Percentiles rank a stretch among this genome's conserved stretches.
Evolutionary conservation across 2,888 invertebrate species (phyloP).

Genomic region (Zootermopsis nevadensis): DNA sequence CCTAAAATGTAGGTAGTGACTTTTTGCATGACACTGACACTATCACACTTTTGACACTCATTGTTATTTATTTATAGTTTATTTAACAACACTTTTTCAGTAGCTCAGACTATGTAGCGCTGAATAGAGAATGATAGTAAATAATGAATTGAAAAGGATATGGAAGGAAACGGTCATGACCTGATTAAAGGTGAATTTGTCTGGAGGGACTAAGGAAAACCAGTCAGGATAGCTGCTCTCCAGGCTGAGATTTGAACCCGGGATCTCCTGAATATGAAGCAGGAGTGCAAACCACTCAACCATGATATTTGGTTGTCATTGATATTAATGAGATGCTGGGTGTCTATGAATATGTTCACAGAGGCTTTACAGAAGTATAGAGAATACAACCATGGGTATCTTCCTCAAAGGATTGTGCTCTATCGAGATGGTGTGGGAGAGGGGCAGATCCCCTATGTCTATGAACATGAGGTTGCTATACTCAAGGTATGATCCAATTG

Average conservation of each 20-base stretch:
- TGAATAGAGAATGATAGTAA: too few relatives aligned
- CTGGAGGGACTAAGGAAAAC: too few relatives aligned
- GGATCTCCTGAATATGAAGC: too few relatives aligned
- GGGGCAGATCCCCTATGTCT: slow-evolving; percentile 85
- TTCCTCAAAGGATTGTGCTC: slow-evolving; percentile 81
- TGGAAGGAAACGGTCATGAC: too few relatives aligned
- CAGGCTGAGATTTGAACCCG: too few relatives aligned
- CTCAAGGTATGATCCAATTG: not conserved
- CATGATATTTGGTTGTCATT: not conserved
- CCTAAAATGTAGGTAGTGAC: not conserved
- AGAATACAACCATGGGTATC: slow-evolving; percentile 62
- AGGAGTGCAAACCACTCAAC: too few relatives aligned
- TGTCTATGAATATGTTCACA: slow-evolving; percentile 50
- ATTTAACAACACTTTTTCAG: too few relatives aligned
- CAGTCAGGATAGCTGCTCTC: too few relatives aligned
- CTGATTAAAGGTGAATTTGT: too few relatives aligned
- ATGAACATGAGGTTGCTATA: slow-evolving; percentile 75
- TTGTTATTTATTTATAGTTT: not conserved
- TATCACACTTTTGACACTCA: not conserved
- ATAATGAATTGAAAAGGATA: too few relatives aligned
- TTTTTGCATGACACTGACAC: not conserved
- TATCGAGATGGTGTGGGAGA: slow-evolving; percentile 96
- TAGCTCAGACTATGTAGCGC: too few relatives aligned
- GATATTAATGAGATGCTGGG: not conserved
- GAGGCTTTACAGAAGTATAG: slow-evolving; percentile 68